Base-by-base conservation (phyloP, 2,888 invertebrate species). In the Diplazon laetatorius region DNA sequence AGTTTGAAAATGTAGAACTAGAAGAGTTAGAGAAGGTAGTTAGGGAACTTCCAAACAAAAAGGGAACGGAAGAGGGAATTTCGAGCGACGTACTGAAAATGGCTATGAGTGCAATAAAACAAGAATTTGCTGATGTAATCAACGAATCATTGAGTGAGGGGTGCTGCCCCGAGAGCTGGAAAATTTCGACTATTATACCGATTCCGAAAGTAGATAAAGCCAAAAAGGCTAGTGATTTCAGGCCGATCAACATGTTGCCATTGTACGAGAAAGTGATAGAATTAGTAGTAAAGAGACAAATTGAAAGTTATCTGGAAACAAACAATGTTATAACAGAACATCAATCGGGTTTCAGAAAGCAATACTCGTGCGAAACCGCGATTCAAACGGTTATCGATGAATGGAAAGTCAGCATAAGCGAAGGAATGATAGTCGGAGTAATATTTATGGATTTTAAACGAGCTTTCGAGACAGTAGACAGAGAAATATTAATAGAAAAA, bases 181-280 rank as follows among this genome's bases (percentile, higher is more conserved):
- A 75, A 57, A 75, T 30, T 10, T 75, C 52, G 6, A 69, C 52
- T 42, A 50, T 75, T 10, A 30, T 75, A 42, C 75, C 62, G 4
- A 75, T 75, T 2, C 69, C 75, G 25, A 69, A 69, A 16, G 18
- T 75, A 14, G 37, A 60, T 8, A 62, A 69, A 16, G 12, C 69
- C 0, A 69, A 14, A 52, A 59, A 48, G 14, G 69, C 75, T 20
- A 60, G 50, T 14, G 55, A 74, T 18, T 66, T 46, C 39, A 66
- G 66, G 10, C 73, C 66, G 35, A 74, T 74, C 2, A 68, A 75
- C 20, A 75, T 69, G 37, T 42, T 75, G 10, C 60, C 60, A 35
- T 16, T 70, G 39, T 76, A 57, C 30, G 42, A 76, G 46, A 72
- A 71, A 39, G 48, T 66, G 22, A 25, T 71, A 3, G 39, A 71